Conservation (phyloP, 2,113 vertebrate species). For the Sitta europaea region DNA sequence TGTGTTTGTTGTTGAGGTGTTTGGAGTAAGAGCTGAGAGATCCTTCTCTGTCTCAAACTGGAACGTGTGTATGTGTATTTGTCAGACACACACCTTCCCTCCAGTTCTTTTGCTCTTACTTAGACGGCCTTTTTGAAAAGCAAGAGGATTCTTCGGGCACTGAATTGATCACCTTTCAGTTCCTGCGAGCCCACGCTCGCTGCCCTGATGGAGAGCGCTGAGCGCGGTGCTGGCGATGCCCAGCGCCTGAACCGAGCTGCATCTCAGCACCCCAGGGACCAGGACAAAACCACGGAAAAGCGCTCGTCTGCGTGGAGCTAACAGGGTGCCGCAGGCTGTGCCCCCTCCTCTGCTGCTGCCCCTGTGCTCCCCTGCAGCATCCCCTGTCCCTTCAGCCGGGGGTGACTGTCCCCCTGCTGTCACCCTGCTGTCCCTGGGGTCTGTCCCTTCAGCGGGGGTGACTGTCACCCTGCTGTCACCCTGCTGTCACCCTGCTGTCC, state of each 20-base stretch:
- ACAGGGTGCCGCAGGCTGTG: not conserved
- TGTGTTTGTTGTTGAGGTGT: not conserved
- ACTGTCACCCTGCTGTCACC: too few relatives aligned
- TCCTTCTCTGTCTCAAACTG: not conserved
- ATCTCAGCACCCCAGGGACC: not conserved
- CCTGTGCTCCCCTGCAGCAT: slow-evolving; percentile 6
- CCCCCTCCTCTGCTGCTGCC: not conserved
- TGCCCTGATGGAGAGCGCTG: not conserved
- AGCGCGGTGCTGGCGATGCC: too few relatives aligned
- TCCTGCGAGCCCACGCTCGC: fast-evolving
- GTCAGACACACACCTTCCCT: not conserved
- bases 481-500: too few relatives aligned
- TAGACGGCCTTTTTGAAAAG: not conserved
- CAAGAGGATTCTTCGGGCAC: not conserved
- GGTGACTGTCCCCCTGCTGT: slow-evolving; percentile 45
- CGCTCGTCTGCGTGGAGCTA: not conserved
- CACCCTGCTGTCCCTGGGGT: too few relatives aligned
- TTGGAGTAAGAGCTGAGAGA: not conserved
- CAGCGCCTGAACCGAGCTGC: too few relatives aligned
- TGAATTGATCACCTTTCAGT: not conserved
- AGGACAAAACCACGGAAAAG: not conserved
- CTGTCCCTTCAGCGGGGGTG: too few relatives aligned
- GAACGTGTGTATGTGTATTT: not conserved
- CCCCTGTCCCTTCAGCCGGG: slow-evolving; percentile 33
- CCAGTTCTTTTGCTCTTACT: not conserved